These are phyloP conservation scores for Stenichneumon culpator DNA, from an alignment of 2,888 invertebrate genomes.

Conservation along the genomic window DNA sequence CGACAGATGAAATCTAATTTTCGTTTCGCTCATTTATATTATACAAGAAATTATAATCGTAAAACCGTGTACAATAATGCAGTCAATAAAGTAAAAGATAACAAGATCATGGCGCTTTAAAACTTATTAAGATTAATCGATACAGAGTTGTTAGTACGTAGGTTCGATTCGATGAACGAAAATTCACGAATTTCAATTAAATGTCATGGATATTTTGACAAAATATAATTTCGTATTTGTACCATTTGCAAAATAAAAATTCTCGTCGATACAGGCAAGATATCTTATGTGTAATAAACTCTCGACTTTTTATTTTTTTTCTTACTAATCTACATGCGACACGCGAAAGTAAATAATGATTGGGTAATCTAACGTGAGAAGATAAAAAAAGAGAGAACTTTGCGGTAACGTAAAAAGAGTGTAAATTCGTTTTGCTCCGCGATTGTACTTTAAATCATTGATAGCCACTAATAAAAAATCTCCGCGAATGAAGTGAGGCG, in stretches of 20 bases:
- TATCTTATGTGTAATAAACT: conserved; percentile 26
- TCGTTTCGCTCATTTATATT: conserved; percentile 41
- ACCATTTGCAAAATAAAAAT: conserved; percentile 33
- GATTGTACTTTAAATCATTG: conserved; percentile 49
- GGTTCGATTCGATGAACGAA: not conserved
- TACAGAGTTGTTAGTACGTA: not conserved
- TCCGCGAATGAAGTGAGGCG: not conserved
- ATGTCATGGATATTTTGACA: conserved; percentile 56
- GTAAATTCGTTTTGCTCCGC: conserved; percentile 39
- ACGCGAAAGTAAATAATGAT: conserved; percentile 46
- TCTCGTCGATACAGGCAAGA: conserved; percentile 24
- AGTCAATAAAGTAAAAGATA: conserved; percentile 32
- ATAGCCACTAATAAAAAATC: conserved; percentile 32
- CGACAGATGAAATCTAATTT: not conserved
- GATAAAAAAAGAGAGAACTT: conserved; percentile 18
- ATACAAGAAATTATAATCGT: conserved; percentile 43
- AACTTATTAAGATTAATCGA: not conserved
- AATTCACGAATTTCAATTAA: conserved; percentile 25
- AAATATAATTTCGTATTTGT: conserved; percentile 34
- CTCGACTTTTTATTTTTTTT: not conserved
- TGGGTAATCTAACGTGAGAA: conserved; percentile 19
- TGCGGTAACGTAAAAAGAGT: conserved; percentile 20
- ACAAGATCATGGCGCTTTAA: not conserved
- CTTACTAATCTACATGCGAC: conserved; percentile 48
- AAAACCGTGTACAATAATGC: conserved; percentile 45